A percentile compares a stretch with the other conserved stretches of the same genome.
Evolutionary conservation across 2,888 invertebrate genomes (phyloP).

Genomic region (Chrysolina americana): DNA sequence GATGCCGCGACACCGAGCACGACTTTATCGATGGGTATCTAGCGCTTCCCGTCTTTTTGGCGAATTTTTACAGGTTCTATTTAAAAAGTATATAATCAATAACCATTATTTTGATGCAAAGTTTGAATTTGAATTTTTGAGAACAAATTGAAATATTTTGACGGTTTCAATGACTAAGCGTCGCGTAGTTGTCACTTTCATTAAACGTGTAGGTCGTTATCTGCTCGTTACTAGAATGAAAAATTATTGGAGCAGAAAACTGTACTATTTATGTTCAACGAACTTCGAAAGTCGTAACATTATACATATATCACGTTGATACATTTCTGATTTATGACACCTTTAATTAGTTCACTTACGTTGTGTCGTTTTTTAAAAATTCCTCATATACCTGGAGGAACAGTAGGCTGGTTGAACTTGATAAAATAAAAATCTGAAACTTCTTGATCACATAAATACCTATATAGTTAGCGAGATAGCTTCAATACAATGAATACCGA

Average conservation of each 20-base stretch:
- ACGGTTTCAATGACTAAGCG: neutral
- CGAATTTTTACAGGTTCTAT: too few species aligned
- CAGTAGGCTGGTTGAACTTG: too few species aligned
- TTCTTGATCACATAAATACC: too few species aligned
- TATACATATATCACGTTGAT: neutral
- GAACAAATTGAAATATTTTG: neutral
- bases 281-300: neutral
- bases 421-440: too few species aligned
- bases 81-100: too few species aligned
- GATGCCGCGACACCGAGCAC: too few species aligned
- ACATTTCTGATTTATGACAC: slow-evolving; percentile 8
- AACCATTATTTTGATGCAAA: neutral
- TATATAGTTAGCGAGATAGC: too few species aligned
- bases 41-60: too few species aligned
- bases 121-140: neutral
- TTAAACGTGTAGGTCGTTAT: neutral
- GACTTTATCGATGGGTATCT: too few species aligned
- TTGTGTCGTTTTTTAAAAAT: neutral
- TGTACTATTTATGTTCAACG: neutral
- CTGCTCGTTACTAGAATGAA: slow-evolving; percentile 1
- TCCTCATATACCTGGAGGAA: neutral
- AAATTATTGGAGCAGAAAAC: slow-evolving; percentile 13
- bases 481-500: too few species aligned
- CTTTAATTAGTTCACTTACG: neutral
- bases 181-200: slow-evolving; percentile 2